These are phyloP conservation scores for Ricordea florida DNA, from an alignment of 92 coral and sea anemone species.

Conservation along the genomic window DNA sequence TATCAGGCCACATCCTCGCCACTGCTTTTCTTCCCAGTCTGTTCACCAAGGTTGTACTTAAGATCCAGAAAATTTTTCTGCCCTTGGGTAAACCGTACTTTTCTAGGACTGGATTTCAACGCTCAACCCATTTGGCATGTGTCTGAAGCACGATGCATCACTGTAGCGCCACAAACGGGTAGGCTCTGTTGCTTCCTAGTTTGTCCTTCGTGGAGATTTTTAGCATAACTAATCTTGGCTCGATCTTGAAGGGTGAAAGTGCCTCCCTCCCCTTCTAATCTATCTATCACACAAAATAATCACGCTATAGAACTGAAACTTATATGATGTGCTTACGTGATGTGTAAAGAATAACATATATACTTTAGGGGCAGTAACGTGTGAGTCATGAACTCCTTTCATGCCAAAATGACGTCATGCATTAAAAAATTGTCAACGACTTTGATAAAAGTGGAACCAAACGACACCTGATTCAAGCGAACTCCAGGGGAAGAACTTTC, in stretches of 20 bases:
- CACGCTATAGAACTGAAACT: too few species aligned
- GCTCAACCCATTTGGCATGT: conserved; percentile 53
- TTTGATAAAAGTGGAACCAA: conserved; percentile 6
- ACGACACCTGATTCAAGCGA: conserved; percentile 17
- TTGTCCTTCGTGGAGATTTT: conserved; percentile 52
- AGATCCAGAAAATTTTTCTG: conserved; percentile 26
- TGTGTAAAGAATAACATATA: too few species aligned
- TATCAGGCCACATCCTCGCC: conserved; percentile 52
- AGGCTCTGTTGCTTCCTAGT: conserved; percentile 18
- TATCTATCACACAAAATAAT: too few species aligned
- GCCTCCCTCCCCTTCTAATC: too few species aligned
- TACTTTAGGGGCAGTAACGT: too few species aligned
- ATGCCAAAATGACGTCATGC: too few species aligned
- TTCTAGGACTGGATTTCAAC: conserved; percentile 22
- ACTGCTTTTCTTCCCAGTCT: conserved; percentile 40
- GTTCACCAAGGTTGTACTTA: conserved; percentile 29
- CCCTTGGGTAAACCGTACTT: conserved; percentile 19
- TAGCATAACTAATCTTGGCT: conserved; percentile 40
- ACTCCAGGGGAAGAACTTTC: conserved; percentile 20
- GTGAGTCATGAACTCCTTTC: too few species aligned
- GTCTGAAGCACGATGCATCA: conserved; percentile 3
- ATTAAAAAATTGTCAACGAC: too few species aligned
- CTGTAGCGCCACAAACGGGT: background rate
- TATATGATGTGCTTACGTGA: too few species aligned
- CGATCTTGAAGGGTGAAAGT: conserved; percentile 55